phyloP scores from a whole-genome alignment of 2,888 invertebrate genomes.

The Netelia fuscicornis region DNA sequence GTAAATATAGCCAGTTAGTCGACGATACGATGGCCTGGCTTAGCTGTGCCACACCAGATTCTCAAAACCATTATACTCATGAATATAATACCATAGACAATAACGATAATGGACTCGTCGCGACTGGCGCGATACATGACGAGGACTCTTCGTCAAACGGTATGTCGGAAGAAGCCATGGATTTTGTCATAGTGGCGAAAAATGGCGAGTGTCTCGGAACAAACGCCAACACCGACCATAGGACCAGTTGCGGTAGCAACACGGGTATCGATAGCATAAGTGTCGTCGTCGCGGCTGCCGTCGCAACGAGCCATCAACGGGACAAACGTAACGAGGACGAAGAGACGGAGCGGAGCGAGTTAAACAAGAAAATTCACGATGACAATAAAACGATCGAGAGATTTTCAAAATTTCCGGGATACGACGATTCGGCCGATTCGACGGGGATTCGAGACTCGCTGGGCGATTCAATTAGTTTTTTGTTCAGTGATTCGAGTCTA shows the following conservation, averaged over 20 bases:
- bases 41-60: constrained; percentile 65
- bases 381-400: not conserved
- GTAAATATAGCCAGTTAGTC: constrained; percentile 74
- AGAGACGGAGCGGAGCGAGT: constrained; percentile 78
- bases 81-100: constrained; percentile 62
- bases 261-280: no score
- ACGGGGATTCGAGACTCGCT: constrained; percentile 38
- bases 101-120: constrained; percentile 66
- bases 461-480: no score
- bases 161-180: constrained; percentile 76
- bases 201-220: constrained; percentile 73
- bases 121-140: constrained; percentile 46
- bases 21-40: constrained; percentile 74
- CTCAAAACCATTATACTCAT: constrained; percentile 44
- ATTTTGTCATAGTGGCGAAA: constrained; percentile 78
- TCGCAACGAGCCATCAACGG: no score
- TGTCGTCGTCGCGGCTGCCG: no score
- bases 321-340: not conserved
- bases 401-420: not conserved
- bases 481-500: no score
- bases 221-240: not conserved
- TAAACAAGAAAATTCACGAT: constrained; percentile 75
- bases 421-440: not conserved
- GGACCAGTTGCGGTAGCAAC: no score
- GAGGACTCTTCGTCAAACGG: constrained; percentile 64